Conservation (phyloP, 2,113 vertebrate species). For the Nesospiza acunhae region DNA sequence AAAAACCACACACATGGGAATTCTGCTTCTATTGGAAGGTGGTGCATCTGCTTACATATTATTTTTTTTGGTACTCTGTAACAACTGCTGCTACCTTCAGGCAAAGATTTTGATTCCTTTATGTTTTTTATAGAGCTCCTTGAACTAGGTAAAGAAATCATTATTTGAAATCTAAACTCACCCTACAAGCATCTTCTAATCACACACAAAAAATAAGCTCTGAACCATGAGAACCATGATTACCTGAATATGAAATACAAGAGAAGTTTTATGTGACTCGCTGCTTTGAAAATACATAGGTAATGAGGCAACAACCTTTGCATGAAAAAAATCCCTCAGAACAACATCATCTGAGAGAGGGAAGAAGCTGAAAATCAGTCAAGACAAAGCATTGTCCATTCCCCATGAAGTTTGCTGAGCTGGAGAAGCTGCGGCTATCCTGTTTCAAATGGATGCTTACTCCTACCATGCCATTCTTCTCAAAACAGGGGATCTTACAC, state of each 20-base stretch:
- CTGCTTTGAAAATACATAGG: background rate
- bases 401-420: background rate
- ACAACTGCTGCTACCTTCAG: background rate
- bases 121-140: background rate
- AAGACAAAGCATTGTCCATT: background rate
- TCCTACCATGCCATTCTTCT: background rate
- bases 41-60: background rate
- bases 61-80: background rate
- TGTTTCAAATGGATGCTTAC: background rate
- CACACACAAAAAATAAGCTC: background rate
- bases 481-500: background rate
- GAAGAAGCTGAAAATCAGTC: background rate
- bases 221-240: background rate
- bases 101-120: background rate
- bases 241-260: background rate
- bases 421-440: background rate
- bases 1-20: fast-evolving
- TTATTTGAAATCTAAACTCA: background rate
- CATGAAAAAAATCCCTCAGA: background rate
- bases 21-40: background rate
- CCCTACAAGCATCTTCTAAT: background rate
- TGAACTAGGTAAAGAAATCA: background rate
- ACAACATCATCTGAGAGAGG: background rate
- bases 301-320: background rate
- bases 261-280: background rate